Evolutionary conservation across 2,797 vertebrate species (phyloP).

Genomic region (Chelidonichthys spinosus): DNA sequence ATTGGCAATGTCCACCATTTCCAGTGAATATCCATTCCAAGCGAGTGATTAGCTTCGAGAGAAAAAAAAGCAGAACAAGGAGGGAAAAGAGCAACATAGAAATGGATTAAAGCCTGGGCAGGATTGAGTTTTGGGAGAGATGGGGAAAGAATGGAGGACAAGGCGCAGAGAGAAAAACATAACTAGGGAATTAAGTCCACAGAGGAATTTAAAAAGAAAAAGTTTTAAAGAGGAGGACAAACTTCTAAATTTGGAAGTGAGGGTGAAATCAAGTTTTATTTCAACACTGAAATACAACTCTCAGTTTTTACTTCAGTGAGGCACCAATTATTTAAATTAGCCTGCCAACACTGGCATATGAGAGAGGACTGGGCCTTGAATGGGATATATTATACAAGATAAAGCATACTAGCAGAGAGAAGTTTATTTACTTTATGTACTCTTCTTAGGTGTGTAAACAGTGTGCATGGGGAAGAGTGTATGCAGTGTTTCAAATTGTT

Average conservation of each 20-base stretch:
- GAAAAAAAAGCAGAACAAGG: conserved; percentile 46
- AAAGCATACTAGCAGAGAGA: background rate
- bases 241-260: conserved; percentile 51
- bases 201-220: conserved; percentile 65
- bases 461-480: background rate
- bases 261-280: conserved; percentile 33
- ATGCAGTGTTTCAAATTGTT: conserved; percentile 45
- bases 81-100: conserved; percentile 37
- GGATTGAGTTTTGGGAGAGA: conserved; percentile 48
- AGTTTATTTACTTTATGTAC: background rate
- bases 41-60: conserved; percentile 54
- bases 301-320: conserved; percentile 49
- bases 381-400: conserved; percentile 8
- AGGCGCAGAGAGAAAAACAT: conserved; percentile 40
- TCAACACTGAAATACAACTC: conserved; percentile 53
- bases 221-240: conserved; percentile 55
- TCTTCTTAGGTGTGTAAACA: conserved; percentile 19
- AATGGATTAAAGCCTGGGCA: conserved; percentile 55
- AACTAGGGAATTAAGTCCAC: conserved; percentile 60
- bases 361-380: conserved; percentile 27
- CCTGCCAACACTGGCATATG: conserved; percentile 24
- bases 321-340: conserved; percentile 36
- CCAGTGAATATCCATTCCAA: conserved; percentile 39
- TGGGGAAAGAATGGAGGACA: conserved; percentile 42
- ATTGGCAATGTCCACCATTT: conserved; percentile 32